Evolutionary conservation across 2,888 invertebrate genomes (phyloP).

Genomic region (Cheilosia variabilis): DNA sequence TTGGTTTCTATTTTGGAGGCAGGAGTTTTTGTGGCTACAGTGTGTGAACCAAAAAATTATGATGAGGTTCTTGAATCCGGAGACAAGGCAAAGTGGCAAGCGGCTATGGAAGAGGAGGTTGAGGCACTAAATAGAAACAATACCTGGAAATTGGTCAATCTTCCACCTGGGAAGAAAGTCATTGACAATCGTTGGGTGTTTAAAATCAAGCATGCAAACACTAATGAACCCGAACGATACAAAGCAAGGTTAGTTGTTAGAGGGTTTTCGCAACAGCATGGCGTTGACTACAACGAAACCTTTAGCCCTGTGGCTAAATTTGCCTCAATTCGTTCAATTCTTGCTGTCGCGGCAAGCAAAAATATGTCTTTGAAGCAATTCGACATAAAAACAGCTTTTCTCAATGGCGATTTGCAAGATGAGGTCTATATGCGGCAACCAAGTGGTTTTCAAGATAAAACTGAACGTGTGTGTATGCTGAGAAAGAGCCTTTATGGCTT

Average conservation of each 20-base stretch:
- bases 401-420: slow-evolving; percentile 64
- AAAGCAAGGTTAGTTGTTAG: slow-evolving; percentile 31
- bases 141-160: slow-evolving; percentile 30
- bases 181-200: slow-evolving; percentile 45
- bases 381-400: slow-evolving; percentile 54
- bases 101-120: slow-evolving; percentile 31
- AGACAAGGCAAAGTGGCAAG: slow-evolving; percentile 28
- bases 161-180: slow-evolving; percentile 3
- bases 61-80: slow-evolving; percentile 16
- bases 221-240: slow-evolving; percentile 31
- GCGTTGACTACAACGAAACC: slow-evolving; percentile 17
- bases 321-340: slow-evolving; percentile 25
- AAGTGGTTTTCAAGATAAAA: slow-evolving; percentile 67
- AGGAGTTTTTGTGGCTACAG: slow-evolving; percentile 9
- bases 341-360: slow-evolving; percentile 8
- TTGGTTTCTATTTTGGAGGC: slow-evolving; percentile 15
- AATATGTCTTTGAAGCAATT: slow-evolving; percentile 39
- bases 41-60: slow-evolving; percentile 26
- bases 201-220: slow-evolving; percentile 24
- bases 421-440: slow-evolving; percentile 69
- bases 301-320: slow-evolving; percentile 33
- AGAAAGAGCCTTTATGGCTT: slow-evolving; percentile 72
- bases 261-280: slow-evolving; percentile 25
- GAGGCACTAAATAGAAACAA: slow-evolving; percentile 11
- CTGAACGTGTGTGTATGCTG: slow-evolving; percentile 68